Base-by-base conservation (phyloP, 1,140 invertebrate genomes). In the Schlechtendalia chinensis region DNA sequence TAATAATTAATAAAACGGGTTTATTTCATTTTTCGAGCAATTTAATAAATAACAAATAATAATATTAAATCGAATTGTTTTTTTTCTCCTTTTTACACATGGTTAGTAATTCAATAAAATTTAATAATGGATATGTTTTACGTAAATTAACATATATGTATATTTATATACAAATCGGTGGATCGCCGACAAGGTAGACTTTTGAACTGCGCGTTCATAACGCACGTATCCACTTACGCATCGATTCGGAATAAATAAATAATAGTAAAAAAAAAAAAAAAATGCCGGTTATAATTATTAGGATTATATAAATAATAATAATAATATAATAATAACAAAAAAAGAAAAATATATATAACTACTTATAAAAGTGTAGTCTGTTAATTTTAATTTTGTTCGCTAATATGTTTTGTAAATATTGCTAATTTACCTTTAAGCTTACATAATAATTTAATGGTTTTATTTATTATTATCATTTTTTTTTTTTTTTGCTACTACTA, bases 361-460 rank as follows among this genome's bases (percentile, higher is more conserved):
- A 17, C 16, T 50, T 39, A 47, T 5, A 79, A 63, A 61, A 63
- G 10, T 27, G 45, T 61, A 63, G 72, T 77, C 29, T 58, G 72
- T 77, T 77, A 77, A 58, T 39, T 77, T 77, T 77, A 77, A 58
- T 39, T 77, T 77, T 77, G 72, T 77, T 77, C 72, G 72, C 32
- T 45, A 50, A 50, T n/a, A 32, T 75, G 19, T 75, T 75, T 58
- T 3, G 24, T 53, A 71, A 71, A 53, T 54, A 54, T 54, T 72
- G 50, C 24, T 72, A 54, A 27, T 72, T 54, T 72, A 72, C 17
- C 17, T 29, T 29, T 32, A 29, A 32, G 11, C 22, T 12, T 29
- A 53, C 54, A 54, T 54, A 54, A 72, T 54, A 54, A 72, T 10
- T 72, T 54, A 72, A 72, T 72, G 47, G 24, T 54, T 32, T 29